Evolutionary conservation across 2,113 vertebrate genomes (phyloP).

Genomic region (Dasypus novemcinctus): DNA sequence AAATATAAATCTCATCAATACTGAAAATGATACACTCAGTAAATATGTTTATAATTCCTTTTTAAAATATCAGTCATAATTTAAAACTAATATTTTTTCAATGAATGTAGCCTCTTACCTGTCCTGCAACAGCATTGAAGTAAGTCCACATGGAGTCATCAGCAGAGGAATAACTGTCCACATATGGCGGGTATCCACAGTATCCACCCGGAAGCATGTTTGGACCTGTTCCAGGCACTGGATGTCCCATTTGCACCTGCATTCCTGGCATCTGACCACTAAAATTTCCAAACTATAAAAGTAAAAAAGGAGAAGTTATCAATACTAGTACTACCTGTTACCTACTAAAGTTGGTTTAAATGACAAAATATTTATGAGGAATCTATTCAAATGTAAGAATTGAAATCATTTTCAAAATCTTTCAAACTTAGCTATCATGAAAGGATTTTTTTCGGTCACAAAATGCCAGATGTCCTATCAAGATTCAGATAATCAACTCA

Average conservation of each 20-base stretch:
- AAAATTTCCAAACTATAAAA: slow-evolving; percentile 82
- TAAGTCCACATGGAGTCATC: slow-evolving; percentile 89
- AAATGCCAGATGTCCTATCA: background rate
- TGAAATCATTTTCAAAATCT: background rate
- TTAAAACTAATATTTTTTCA: background rate
- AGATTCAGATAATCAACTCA: background rate
- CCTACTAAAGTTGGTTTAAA: background rate
- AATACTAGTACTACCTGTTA: background rate
- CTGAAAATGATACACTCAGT: slow-evolving; percentile 20
- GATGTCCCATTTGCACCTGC: slow-evolving; percentile 69
- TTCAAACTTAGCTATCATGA: background rate
- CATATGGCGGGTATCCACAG: slow-evolving; percentile 78
- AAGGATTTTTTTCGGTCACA: background rate
- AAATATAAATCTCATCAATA: background rate
- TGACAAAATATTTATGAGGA: slow-evolving; percentile 7
- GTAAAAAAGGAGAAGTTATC: background rate
- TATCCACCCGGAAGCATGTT: slow-evolving; percentile 64
- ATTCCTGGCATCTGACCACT: slow-evolving; percentile 81
- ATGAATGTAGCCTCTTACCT: slow-evolving; percentile 78
- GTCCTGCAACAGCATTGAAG: slow-evolving; percentile 89
- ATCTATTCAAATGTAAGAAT: background rate
- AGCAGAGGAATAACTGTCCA: slow-evolving; percentile 78
- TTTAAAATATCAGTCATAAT: background rate
- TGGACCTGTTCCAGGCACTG: slow-evolving; percentile 60
- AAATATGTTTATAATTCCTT: background rate